A percentile compares a stretch with the other conserved stretches of the same genome.
Conservation (phyloP, 2,113 vertebrate species). For the Ammospiza caudacuta region DNA sequence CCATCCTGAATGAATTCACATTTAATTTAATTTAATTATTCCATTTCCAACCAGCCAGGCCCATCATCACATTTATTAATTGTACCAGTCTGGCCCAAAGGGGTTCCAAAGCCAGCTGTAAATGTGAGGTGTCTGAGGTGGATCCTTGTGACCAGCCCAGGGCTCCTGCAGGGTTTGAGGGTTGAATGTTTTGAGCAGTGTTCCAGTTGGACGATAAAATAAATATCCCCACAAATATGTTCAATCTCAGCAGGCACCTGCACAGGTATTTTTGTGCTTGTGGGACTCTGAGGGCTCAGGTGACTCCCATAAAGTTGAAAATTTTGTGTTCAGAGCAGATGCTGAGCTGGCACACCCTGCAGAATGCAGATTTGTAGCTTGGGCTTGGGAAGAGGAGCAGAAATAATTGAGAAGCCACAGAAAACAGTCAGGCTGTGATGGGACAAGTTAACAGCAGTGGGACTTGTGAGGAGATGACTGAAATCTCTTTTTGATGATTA, state of each 20-base stretch:
- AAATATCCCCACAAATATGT: too few species aligned
- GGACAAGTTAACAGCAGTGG: background rate
- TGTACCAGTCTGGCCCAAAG: accelerated
- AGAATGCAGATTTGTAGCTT: background rate
- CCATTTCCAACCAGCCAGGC: background rate
- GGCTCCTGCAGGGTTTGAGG: background rate
- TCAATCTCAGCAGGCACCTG: accelerated
- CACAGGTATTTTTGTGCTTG: accelerated
- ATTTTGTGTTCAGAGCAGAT: background rate
- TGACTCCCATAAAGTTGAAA: background rate
- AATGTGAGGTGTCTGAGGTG: too few species aligned
- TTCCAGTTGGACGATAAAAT: too few species aligned
- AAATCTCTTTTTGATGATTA: background rate
- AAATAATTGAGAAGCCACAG: background rate
- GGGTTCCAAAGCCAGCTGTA: accelerated
- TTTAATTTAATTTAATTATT: background rate
- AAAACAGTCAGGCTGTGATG: background rate
- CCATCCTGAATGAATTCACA: background rate
- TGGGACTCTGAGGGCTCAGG: background rate
- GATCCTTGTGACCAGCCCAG: background rate
- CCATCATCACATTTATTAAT: accelerated
- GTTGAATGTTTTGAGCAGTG: too few species aligned
- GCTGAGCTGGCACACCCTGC: background rate
- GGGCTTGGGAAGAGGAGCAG: background rate
- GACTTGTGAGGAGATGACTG: background rate